Percentiles rank a stretch among this genome's conserved stretches.
Conservation (phyloP, 2,113 vertebrate genomes). For the Solea senegalensis region DNA sequence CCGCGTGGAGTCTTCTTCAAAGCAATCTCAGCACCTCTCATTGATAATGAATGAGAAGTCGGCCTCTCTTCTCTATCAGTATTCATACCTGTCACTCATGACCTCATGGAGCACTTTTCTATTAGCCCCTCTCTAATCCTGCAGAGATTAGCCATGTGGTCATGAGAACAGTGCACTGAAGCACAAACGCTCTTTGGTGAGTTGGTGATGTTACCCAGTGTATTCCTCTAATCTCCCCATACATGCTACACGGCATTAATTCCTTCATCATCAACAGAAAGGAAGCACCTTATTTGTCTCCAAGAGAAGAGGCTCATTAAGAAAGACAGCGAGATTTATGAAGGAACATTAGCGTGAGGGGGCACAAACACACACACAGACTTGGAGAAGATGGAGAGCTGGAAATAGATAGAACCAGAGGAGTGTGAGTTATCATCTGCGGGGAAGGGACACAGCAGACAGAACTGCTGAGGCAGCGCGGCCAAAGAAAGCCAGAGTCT, state of each 20-base stretch:
- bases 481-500: slow-evolving; percentile 19
- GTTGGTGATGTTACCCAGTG: not conserved
- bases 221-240: slow-evolving; percentile 12
- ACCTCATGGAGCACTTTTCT: slow-evolving; percentile 28
- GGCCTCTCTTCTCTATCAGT: slow-evolving; percentile 34
- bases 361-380: slow-evolving; percentile 40
- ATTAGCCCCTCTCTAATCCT: slow-evolving; percentile 34
- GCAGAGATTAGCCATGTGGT: slow-evolving; percentile 1
- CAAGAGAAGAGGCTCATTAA: slow-evolving; percentile 62
- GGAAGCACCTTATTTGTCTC: slow-evolving; percentile 44
- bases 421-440: slow-evolving; percentile 46
- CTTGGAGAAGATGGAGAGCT: slow-evolving; percentile 24
- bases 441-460: slow-evolving; percentile 59
- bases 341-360: slow-evolving; percentile 56
- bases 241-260: slow-evolving; percentile 17
- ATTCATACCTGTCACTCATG: slow-evolving; percentile 72
- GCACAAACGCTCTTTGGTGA: not conserved
- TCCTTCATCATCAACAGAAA: slow-evolving; percentile 19
- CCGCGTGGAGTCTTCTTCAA: slow-evolving; percentile 68
- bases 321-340: slow-evolving; percentile 68
- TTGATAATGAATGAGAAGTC: slow-evolving; percentile 77
- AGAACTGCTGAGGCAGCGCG: slow-evolving; percentile 74
- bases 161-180: not conserved
- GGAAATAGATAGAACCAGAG: slow-evolving; percentile 56
- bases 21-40: slow-evolving; percentile 71